These are phyloP conservation scores for Trissoscelio sp. DNA, from an alignment of 2,888 invertebrate species.

Conservation along the genomic window DNA sequence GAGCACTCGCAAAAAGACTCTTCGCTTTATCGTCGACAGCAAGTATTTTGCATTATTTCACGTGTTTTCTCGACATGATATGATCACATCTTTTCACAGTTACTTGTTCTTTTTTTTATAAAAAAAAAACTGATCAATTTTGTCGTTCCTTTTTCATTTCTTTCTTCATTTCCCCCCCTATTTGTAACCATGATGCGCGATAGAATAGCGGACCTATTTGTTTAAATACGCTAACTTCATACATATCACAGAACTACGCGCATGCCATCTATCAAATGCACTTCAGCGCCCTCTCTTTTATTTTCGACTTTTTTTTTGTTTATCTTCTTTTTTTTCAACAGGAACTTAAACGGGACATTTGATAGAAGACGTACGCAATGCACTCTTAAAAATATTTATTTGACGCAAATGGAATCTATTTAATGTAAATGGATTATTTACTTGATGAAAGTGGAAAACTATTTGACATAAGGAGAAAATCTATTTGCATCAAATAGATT, in stretches of 20 bases:
- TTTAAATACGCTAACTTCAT: constrained; percentile 82
- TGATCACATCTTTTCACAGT: constrained; percentile 70
- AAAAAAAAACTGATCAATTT: no score
- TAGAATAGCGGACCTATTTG: constrained; percentile 78
- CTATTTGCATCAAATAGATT: no score
- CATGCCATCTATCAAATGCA: constrained; percentile 78
- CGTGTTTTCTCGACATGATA: constrained; percentile 74
- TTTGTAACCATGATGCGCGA: constrained; percentile 79
- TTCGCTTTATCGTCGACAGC: constrained; percentile 70
- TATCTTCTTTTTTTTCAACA: not conserved
- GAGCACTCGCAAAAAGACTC: constrained; percentile 74
- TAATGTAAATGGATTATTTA: no score
- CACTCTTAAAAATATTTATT: no score
- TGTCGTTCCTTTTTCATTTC: constrained; percentile 11
- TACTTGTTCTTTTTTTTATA: no score
- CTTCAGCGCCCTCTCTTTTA: constrained; percentile 4
- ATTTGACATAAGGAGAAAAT: no score
- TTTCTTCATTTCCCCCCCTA: constrained; percentile 69
- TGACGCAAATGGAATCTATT: no score
- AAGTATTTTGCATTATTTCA: constrained; percentile 71
- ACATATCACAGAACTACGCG: constrained; percentile 84
- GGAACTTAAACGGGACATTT: constrained; percentile 51
- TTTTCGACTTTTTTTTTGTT: not conserved
- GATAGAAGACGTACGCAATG: constrained; percentile 78
- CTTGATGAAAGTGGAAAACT: no score